These are phyloP conservation scores for Hirundo rustica DNA, from an alignment of 2,797 vertebrate genomes.

Conservation along the genomic window DNA sequence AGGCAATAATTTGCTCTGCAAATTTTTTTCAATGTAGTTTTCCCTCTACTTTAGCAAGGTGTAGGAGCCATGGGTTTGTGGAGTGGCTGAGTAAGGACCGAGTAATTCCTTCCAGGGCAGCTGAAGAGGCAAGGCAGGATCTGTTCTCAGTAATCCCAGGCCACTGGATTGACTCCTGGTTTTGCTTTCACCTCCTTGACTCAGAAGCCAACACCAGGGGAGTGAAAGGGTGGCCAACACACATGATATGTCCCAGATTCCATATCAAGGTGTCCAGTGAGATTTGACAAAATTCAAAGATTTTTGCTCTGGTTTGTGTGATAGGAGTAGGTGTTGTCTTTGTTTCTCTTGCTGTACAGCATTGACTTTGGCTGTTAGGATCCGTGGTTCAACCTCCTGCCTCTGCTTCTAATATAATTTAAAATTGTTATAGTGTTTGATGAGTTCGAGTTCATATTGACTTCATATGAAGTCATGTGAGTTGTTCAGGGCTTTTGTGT, in stretches of 20 bases:
- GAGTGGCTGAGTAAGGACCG: neutral
- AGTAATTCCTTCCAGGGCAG: neutral
- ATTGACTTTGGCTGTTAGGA: neutral
- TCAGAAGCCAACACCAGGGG: neutral
- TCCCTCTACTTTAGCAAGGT: neutral
- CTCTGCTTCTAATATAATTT: neutral
- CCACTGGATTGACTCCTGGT: neutral
- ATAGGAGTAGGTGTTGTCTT: neutral
- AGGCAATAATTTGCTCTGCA: neutral
- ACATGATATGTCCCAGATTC: neutral
- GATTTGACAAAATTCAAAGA: neutral
- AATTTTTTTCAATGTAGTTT: neutral
- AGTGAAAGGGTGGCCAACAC: neutral
- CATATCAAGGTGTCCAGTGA: neutral
- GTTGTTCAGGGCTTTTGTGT: neutral
- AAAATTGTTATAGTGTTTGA: neutral
- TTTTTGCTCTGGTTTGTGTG: neutral
- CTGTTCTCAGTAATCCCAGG: neutral
- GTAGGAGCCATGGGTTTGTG: neutral
- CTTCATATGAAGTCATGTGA: neutral
- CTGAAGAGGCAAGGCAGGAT: neutral
- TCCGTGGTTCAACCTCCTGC: neutral
- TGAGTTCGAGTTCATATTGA: neutral
- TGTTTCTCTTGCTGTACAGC: neutral
- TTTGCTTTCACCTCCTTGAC: neutral